Base-by-base conservation (phyloP, 1,140 invertebrate species). In the Scylla paramamosain region DNA sequence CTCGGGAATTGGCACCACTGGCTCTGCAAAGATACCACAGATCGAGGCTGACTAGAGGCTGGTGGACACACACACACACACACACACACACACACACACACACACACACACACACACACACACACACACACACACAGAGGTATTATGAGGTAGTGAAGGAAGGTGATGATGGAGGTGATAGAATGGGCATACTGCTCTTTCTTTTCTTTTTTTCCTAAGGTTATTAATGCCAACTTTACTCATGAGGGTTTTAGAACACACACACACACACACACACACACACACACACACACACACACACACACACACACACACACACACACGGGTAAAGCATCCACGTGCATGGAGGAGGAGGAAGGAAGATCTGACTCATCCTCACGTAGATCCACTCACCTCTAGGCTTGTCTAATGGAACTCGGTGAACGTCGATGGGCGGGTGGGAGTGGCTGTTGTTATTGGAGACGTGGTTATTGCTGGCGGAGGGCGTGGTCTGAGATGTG, bases 1-100 rank as follows among this genome's bases (percentile, higher is more conserved):
- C 67, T 84, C 93, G 31, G 88, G 88, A 28, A 94, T 94, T 48
- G 83, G 31, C 31, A 94, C 52, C 14, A 94, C 93, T 29, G 93
- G 93, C 32, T 94, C 93, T 94, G 93, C 4, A 94, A 94, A 94
- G 93, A 94, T 39, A 94, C 32, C 88, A 91, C 89, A 91, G 59
- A 91, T 46, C 16, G 86, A 59, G 10, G 52, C 52, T 59, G 39
- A 39, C 39, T 39, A 39, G 7, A 91, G 29, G 91, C 88, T 91
- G 39, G 91, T 90, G 48, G 25, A 88, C 67, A 77, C 67, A 77
- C 67, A n/a, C 67, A 77, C 67, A 77, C 67, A 77, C 67, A n/a
- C 25, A 77, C 67, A 77, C 67, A 77, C 67, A 77, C 67, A 77
- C 67, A 59, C 52, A 59, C 67, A 77, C 67, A 77, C 67, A 77